Conservation (phyloP, 2,113 vertebrate genomes). For the Litocranius walleri region DNA sequence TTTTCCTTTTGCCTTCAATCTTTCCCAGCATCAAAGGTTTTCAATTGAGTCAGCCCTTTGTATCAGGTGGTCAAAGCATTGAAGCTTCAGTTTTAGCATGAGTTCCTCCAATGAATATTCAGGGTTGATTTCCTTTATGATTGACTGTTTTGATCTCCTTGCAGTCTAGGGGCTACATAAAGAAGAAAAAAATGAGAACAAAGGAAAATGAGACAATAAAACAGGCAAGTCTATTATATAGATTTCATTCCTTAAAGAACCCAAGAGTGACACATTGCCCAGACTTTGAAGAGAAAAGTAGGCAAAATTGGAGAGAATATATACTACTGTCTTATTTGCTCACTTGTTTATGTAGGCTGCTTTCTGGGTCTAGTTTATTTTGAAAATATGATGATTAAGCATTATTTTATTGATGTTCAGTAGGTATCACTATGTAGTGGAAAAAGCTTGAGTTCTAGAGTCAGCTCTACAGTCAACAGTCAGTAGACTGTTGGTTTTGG, state of each 20-base stretch:
- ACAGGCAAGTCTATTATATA: not conserved
- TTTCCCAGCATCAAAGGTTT: not conserved
- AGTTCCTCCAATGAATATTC: not conserved
- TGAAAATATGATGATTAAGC: not conserved
- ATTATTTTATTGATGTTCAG: not conserved
- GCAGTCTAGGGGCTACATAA: not conserved
- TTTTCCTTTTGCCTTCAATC: not conserved
- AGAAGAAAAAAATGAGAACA: not conserved
- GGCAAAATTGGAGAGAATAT: not conserved
- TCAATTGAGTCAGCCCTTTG: not conserved
- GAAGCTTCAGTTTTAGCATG: not conserved
- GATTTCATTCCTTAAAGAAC: not conserved
- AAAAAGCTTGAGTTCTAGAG: not conserved
- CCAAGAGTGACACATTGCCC: not conserved
- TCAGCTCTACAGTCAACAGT: not conserved
- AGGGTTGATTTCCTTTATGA: not conserved
- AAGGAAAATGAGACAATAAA: not conserved
- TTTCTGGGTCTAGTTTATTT: not conserved
- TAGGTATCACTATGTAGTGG: not conserved
- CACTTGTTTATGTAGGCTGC: not conserved
- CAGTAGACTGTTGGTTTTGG: not conserved
- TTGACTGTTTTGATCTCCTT: not conserved
- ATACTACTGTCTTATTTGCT: not conserved
- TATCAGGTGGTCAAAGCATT: not conserved
- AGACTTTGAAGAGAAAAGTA: not conserved